Evolutionary conservation across 2,797 vertebrate species (phyloP), one percentile per base, ranked within the genome.

Genomic region (Artibeus lituratus): DNA sequence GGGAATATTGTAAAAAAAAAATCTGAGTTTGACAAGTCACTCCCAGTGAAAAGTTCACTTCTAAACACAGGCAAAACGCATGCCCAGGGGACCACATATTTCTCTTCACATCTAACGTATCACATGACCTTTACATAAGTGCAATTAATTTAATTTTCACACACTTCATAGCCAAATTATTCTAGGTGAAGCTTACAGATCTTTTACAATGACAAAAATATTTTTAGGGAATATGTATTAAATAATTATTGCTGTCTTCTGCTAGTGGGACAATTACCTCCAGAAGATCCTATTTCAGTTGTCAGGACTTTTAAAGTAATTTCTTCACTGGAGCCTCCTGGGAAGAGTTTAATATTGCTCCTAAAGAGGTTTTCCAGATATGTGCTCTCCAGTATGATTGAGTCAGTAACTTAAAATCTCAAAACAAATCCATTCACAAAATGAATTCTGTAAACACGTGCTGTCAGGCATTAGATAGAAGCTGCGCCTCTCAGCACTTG

Each of bases 261-360:
- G 29, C 37, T 90, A 74, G 49, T 49, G 89, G 19, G 74, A 95
- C 37, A 83, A 83, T 72, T 86, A 73, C 49, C 26, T 94, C 57
- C 24, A 77, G 55, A 94, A 90, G 83, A 96, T 87, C 35, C 80
- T 94, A 92, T 87, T 96, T 89, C 53, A 87, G 39, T 87, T 92
- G 88, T 92, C 88, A 87, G 81, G 51, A 55, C 39, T 96, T 96
- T 95, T 81, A 95, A 96, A 84, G 49, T 91, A 93, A 97, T 49
- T 87, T 83, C 91, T 95, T 94, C 80, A 65, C 70, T 84, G 44
- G 72, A 47, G 39, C 85, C 89, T 95, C 29, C 49, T 21, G 81
- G 81, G 89, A 85, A 91, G 47, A 89, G 35, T 92, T 88, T 84
- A 87, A 53, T 72, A 39, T 65, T 96, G 55, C 85, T 88, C 69